Base-by-base conservation (phyloP, 2,888 invertebrate species). In the Heliconius sara region DNA sequence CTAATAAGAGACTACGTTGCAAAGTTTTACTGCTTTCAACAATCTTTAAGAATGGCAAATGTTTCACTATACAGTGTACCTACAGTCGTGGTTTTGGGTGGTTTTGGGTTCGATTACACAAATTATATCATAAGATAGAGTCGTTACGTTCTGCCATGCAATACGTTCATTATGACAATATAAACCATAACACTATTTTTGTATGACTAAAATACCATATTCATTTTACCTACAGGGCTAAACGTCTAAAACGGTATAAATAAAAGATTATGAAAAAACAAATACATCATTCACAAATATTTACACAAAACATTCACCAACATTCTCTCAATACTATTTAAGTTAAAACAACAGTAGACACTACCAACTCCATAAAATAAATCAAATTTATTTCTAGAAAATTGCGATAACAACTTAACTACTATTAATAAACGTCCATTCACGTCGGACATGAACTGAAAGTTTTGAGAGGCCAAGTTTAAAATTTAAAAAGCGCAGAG, bases 401-500 rank as follows among this genome's bases (percentile, higher is more conserved):
- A 57, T 57, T 22, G 57, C 57, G 9, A 57, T 10, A 22, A 57
- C 57, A 7, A 60, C 60, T 60, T 47, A 25, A 12, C n/a, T 2
- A 68, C n/a, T 39, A 60, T n/a, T 25, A 60, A 34, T 34, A 60
- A 34, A 34, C 34, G 30, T 34, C 34, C 7, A n/a, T 30, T 30
- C 1, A 22, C 13, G 34, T 25, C 47, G 12, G 68, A 52, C 71
- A 47, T 60, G 39, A 73, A 60, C 34, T 34, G 39, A 60, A 60
- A 73, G 60, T 73, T 25, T 9, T 25, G n/a, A 39, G 60, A 60
- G 73, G 57, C 34, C 12, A 60, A 73, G 39, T 60, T 60, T 65
- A 65, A 66, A 75, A 66, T 47, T 63, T 47, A 75, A 43, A 43
- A 47, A 27, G 27, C 27, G 25, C 63, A 19, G 27, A 25, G 19